These are phyloP conservation scores for Poecile montanus DNA, from an alignment of 2,797 vertebrate species.

Conservation along the genomic window DNA sequence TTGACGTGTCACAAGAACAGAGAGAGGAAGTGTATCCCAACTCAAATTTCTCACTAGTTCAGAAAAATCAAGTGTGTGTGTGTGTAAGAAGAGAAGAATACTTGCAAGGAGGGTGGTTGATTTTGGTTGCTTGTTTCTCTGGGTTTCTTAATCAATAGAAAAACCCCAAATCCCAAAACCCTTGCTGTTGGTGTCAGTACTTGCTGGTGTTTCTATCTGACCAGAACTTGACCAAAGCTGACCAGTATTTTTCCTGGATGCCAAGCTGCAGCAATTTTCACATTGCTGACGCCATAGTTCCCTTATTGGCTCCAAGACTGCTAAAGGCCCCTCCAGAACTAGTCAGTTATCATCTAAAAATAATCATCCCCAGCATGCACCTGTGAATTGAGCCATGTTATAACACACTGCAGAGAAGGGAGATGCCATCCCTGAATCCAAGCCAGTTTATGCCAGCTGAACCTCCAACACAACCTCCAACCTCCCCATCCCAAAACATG, in stretches of 20 bases:
- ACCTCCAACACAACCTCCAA: neutral
- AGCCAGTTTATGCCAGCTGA: neutral
- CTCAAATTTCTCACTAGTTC: neutral
- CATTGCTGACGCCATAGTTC: neutral
- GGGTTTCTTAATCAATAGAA: neutral
- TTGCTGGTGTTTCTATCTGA: neutral
- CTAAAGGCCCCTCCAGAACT: neutral
- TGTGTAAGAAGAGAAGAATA: neutral
- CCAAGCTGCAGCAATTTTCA: neutral
- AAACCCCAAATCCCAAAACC: rapidly evolving
- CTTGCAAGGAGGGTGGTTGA: neutral
- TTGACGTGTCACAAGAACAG: neutral
- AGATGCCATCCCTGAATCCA: neutral
- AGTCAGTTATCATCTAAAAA: neutral
- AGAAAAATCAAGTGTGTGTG: neutral
- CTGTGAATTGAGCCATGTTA: neutral
- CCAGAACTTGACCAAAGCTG: neutral
- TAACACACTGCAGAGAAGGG: neutral
- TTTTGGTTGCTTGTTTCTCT: neutral
- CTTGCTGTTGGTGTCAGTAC: neutral
- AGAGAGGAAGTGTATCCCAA: neutral
- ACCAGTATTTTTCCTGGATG: neutral
- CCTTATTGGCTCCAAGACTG: neutral
- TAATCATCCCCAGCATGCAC: neutral
- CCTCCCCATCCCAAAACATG: neutral